phyloP scores from a whole-genome alignment of 2,888 invertebrate species.

The Caradrina clavipalpis region DNA sequence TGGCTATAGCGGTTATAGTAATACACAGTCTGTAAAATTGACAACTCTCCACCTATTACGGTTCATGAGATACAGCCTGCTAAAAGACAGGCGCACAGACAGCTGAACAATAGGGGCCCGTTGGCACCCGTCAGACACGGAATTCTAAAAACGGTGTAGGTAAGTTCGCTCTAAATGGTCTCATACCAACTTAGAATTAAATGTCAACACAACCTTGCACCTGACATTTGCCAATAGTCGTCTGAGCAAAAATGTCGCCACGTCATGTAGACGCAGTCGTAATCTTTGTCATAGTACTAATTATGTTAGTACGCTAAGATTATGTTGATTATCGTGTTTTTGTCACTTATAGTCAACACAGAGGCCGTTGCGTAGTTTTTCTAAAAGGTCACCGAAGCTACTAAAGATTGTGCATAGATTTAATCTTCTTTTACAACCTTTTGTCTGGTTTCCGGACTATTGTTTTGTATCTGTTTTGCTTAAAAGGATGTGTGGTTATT shows the following conservation, averaged over 20 bases:
- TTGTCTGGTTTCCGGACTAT: constrained; percentile 41
- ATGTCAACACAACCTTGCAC: constrained; percentile 49
- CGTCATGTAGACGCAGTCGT: constrained; percentile 22
- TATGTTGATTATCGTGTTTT: constrained; percentile 44
- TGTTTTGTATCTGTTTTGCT: constrained; percentile 21
- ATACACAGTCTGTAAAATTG: too few species aligned
- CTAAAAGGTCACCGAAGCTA: constrained; percentile 28
- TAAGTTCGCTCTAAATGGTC: constrained; percentile 3
- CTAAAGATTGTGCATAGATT: constrained; percentile 41
- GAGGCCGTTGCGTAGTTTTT: constrained; percentile 24
- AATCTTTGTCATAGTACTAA: constrained; percentile 42
- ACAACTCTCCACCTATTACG: too few species aligned
- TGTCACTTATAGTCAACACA: constrained; percentile 25
- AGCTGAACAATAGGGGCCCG: too few species aligned
- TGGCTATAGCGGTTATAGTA: too few species aligned
- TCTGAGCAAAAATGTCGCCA: constrained; percentile 41
- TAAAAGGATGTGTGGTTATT: constrained; percentile 20
- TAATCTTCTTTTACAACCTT: constrained; percentile 26
- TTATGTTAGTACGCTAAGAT: constrained; percentile 42
- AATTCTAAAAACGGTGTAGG: neutral
- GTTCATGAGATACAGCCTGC: too few species aligned
- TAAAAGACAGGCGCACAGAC: too few species aligned
- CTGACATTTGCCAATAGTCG: constrained; percentile 59
- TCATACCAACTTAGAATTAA: constrained; percentile 14
- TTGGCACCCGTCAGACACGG: too few species aligned